Base-by-base conservation (phyloP, 23 tunicate genomes). In the Botrylloides violaceus region DNA sequence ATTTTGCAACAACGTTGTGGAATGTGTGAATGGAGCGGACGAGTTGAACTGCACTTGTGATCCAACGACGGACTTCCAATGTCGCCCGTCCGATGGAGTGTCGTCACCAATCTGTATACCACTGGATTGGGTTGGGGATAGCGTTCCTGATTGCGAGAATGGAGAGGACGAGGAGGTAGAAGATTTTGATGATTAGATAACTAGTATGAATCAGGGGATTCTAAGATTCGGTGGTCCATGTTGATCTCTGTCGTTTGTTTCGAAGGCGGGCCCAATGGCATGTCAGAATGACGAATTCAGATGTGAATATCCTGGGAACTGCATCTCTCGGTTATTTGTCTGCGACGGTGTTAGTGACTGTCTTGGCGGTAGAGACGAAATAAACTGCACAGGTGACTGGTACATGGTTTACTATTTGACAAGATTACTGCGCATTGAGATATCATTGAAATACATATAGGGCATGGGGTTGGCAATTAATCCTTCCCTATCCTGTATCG, bases 141-240 rank as follows among this genome's bases (percentile, higher is more conserved):
- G 33, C 36, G 70, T 27, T 22, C 34, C 32, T 25, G 70, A 63
- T 31, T 63, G 70, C 35, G 33, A 19, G 18, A 34, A 34, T 26
- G 70, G 70, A 3, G 70, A 31, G 19, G 70, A 63, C 36, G 70
- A 63, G 70, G 70, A 25, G 12, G n/a, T n/a, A n/a, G n/a, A n/a
- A n/a, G n/a, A n/a, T n/a, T n/a, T n/a, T n/a, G n/a, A n/a, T n/a
- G n/a, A n/a, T n/a, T n/a, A n/a, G n/a, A n/a, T n/a, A n/a, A n/a
- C n/a, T n/a, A n/a, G n/a, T n/a, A n/a, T n/a, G n/a, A n/a, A n/a
- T n/a, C n/a, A n/a, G n/a, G n/a, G n/a, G n/a, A n/a, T n/a, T n/a
- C n/a, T n/a, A n/a, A n/a, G n/a, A n/a, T n/a, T n/a, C n/a, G n/a
- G n/a, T n/a, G n/a, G n/a, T n/a, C n/a, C n/a, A n/a, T n/a, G n/a